Conservation (phyloP, 2,888 invertebrate genomes). For the Hipparchia sbordonii region DNA sequence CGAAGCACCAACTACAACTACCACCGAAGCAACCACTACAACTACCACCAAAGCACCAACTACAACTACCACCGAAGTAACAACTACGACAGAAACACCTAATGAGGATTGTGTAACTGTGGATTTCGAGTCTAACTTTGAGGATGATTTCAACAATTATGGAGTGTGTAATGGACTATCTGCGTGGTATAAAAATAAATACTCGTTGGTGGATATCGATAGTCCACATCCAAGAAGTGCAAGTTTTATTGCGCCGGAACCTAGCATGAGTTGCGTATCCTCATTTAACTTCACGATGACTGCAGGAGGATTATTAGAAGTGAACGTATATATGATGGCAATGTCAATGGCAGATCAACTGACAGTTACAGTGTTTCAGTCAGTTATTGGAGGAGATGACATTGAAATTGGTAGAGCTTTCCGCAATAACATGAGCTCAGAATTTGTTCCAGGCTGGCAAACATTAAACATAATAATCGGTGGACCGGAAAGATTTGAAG, state of each 20-base stretch:
- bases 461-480: slow-evolving; percentile 40
- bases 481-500: slow-evolving; percentile 42
- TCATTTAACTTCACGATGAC: slow-evolving; percentile 52
- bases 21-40: slow-evolving; percentile 13
- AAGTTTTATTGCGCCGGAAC: slow-evolving; percentile 49
- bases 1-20: slow-evolving; percentile 7
- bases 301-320: slow-evolving; percentile 50
- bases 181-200: slow-evolving; percentile 50
- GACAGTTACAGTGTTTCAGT: slow-evolving; percentile 45
- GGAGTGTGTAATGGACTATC: slow-evolving; percentile 46
- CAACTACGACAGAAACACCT: slow-evolving; percentile 12
- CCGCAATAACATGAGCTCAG: slow-evolving; percentile 15
- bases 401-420: slow-evolving; percentile 36
- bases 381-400: slow-evolving; percentile 33
- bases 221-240: slow-evolving; percentile 46
- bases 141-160: slow-evolving; percentile 41
- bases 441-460: slow-evolving; percentile 49
- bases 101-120: slow-evolving; percentile 49
- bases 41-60: slow-evolving; percentile 16
- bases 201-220: slow-evolving; percentile 45
- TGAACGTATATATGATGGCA: slow-evolving; percentile 49
- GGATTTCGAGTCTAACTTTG: slow-evolving; percentile 51
- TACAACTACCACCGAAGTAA: slow-evolving; percentile 16
- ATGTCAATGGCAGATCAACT: slow-evolving; percentile 42
- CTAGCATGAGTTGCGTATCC: slow-evolving; percentile 50